phyloP scores from a whole-genome alignment of 2,797 vertebrate genomes.

The Gorsachius magnificus region DNA sequence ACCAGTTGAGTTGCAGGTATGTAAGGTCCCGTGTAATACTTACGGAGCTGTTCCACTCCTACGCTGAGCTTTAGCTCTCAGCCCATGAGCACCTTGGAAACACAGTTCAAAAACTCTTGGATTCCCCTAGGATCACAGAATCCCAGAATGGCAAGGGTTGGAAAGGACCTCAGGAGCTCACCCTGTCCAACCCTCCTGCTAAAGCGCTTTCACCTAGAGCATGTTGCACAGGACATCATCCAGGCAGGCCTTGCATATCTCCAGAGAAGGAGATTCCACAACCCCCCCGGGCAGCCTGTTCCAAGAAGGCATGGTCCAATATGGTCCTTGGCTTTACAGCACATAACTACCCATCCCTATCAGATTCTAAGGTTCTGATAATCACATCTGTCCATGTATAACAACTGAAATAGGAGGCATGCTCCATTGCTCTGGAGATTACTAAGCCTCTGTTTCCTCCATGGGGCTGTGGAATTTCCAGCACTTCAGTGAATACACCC shows the following conservation, averaged over 20 bases:
- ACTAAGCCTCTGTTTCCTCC: neutral
- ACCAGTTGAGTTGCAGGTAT: neutral
- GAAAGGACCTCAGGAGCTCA: too few species aligned
- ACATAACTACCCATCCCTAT: neutral
- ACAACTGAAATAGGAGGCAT: neutral
- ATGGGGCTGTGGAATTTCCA: neutral
- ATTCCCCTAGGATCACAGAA: neutral
- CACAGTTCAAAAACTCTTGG: accelerated
- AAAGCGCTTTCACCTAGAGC: too few species aligned
- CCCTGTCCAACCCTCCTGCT: too few species aligned
- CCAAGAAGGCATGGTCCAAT: too few species aligned
- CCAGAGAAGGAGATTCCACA: too few species aligned
- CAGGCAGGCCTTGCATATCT: too few species aligned
- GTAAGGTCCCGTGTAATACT: neutral
- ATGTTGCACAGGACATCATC: too few species aligned
- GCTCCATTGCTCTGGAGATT: neutral
- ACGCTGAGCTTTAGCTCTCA: neutral
- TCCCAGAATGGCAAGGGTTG: too few species aligned
- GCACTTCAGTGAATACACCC: neutral
- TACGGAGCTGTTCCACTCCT: neutral
- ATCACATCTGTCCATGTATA: neutral
- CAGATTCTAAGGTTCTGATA: neutral
- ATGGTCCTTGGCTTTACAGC: neutral
- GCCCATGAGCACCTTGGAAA: neutral
- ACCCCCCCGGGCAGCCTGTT: too few species aligned